Evolutionary conservation across 2,113 vertebrate species (phyloP), one percentile per base, ranked within the genome.

Genomic region (Dicrurus megarhynchus): DNA sequence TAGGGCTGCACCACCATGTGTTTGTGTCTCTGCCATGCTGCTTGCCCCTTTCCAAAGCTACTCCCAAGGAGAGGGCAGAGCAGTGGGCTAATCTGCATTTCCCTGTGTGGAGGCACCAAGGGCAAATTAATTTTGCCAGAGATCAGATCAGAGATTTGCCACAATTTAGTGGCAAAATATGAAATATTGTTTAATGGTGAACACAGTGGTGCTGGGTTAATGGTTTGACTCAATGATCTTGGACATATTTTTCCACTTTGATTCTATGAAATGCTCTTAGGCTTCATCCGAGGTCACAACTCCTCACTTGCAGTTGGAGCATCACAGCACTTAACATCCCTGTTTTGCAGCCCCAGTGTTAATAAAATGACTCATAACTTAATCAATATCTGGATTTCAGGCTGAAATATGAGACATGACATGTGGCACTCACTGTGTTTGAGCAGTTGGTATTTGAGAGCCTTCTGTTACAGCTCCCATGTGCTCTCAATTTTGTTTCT

Each of bases 401-500:
- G 65, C 46, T 8, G 3, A 88, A 73, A 18, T 20, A 16, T 32
- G 76, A 86, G 93, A 52, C 16, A 2, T 55, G 84, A 49, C 57
- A 70, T 6, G 3, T 75, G 68, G 76, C 56, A 60, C 44, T 11
- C 56, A 49, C 56, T 10, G 1, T 39, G 9, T 78, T 81, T 75
- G 64, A 94, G 88, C 90, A 96, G 85, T 59, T 93, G 79, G 71
- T 81, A 37, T 94, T 92, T 81, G 68, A 93, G 64, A 86, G 68
- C 76, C 56, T 81, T 87, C 88, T 94, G 85, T 87, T 89, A 42
- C 1, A 75, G 79, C 71, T 94, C 67, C 80, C 26, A 3, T n/a
- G 33, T 47, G 74, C 85, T 94, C 68, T 75, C 79, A 70, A 2
- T 90, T 94, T 88, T 90, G 85, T 88, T 90, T 78, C 79, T 46